Evolutionary conservation across 2,888 invertebrate species (phyloP).

Genomic region (Phortica okadai): DNA sequence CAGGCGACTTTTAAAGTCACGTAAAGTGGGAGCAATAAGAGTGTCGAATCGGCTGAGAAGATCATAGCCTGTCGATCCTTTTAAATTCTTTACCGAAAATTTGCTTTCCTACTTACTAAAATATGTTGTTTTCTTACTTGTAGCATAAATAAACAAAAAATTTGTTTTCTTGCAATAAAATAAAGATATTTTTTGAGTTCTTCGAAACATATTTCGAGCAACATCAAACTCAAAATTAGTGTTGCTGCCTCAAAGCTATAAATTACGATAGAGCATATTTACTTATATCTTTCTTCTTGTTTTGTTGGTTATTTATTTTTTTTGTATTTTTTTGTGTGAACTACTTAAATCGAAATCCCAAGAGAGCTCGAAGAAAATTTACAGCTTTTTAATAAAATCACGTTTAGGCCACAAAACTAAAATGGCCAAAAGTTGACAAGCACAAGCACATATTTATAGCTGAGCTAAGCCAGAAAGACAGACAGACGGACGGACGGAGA

Average conservation of each 20-base stretch:
- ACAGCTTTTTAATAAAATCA: slow-evolving; percentile 55
- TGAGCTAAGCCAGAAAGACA: slow-evolving; percentile 23
- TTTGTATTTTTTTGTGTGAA: neutral
- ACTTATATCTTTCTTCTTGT: no score
- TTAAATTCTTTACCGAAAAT: no score
- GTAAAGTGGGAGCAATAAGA: no score
- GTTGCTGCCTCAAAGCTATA: neutral
- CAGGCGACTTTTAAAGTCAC: no score
- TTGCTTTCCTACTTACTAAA: no score
- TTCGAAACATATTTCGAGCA: neutral
- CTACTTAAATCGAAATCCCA: neutral
- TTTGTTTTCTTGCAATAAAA: no score
- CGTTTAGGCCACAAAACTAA: slow-evolving; percentile 55
- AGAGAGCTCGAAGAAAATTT: slow-evolving; percentile 35
- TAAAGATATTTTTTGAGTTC: neutral
- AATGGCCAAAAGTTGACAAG: slow-evolving; percentile 44
- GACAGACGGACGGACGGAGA: neutral
- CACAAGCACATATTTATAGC: slow-evolving; percentile 49
- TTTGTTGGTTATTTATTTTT: no score
- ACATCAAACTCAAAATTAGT: neutral
- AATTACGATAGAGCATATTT: neutral
- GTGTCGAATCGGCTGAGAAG: no score
- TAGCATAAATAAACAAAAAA: no score
- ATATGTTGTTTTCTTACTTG: no score
- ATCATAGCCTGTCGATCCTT: no score